These are phyloP conservation scores for Furcula furcula DNA, from an alignment of 2,888 invertebrate genomes.

Conservation along the genomic window DNA sequence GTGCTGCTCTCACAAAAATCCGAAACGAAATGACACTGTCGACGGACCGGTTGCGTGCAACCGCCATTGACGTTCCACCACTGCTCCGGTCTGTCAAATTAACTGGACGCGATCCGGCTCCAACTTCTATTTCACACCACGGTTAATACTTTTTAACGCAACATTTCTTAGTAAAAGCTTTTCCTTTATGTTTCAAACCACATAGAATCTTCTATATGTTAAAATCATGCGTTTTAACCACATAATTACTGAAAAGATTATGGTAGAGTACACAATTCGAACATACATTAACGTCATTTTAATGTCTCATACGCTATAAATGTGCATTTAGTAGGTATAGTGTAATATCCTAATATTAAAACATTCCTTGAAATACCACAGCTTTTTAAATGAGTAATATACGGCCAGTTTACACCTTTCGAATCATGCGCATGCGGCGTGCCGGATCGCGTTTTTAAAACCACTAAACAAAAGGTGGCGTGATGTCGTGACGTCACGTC, in stretches of 20 bases:
- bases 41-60: slow-evolving; percentile 44
- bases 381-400: slow-evolving; percentile 14
- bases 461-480: slow-evolving; percentile 79
- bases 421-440: slow-evolving; percentile 44
- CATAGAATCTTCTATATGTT: no score
- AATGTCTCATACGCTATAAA: no score
- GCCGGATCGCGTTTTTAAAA: slow-evolving; percentile 66
- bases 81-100: slow-evolving; percentile 53
- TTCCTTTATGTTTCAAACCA: background rate
- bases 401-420: slow-evolving; percentile 24
- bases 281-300: no score
- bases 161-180: background rate
- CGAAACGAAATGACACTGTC: slow-evolving; percentile 51
- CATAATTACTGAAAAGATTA: no score
- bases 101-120: slow-evolving; percentile 62
- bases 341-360: background rate
- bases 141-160: slow-evolving; percentile 7
- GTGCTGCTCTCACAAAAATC: slow-evolving; percentile 47
- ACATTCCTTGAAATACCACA: background rate
- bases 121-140: slow-evolving; percentile 19
- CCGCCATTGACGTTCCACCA: slow-evolving; percentile 56
- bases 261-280: no score
- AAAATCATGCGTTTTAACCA: no score
- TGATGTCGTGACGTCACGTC: slow-evolving; percentile 79
- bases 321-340: background rate